Evolutionary conservation across 1,140 invertebrate species (phyloP), one percentile per base, ranked within the genome.

Genomic region (Yoshiicerus persimilis): DNA sequence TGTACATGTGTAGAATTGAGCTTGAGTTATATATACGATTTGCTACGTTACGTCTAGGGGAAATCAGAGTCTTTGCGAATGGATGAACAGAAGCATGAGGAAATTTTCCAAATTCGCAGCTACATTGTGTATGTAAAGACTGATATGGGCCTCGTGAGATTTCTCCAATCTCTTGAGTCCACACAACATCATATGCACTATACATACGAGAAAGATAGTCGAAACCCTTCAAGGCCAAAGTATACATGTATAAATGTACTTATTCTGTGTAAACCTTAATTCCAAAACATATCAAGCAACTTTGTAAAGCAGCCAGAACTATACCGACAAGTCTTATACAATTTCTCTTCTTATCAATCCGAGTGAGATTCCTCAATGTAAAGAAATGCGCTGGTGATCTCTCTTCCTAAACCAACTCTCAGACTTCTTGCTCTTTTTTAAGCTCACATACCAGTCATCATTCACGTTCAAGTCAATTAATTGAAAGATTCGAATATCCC

Each of bases 121-220:
- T 80, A 80, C 75, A 80, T 34, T 80, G 75, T 80, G 32, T 20
- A 10, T 36, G 32, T 80, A 80, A 36, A 16, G 75, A 36, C 34
- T 80, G 75, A 80, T 80, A 80, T 80, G 75, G 32, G 75, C 75
- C 75, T 80, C 75, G 20, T 23, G 75, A 80, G 75, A 80, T 80
- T 80, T 80, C 34, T n/a, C 32, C 75, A 80, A 80, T 80, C 75
- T 80, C 75, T 80, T 80, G 75, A 80, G 75, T 80, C 75, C 75
- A 80, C 75, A 80, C 75, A 80, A 80, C 75, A 80, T 80, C 20
- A 16, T 80, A n/a, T 34, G 38, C 23, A n/a, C 47, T 56, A n/a
- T 56, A 56, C 47, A 56, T 16, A 70, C 66, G 30, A 70, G 13
- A 70, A 25, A 70, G n/a, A n/a, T n/a, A n/a, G n/a, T 70, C 66